These are phyloP conservation scores for Ctenicera cuprea DNA, from an alignment of 2,888 invertebrate genomes.

Conservation along the genomic window DNA sequence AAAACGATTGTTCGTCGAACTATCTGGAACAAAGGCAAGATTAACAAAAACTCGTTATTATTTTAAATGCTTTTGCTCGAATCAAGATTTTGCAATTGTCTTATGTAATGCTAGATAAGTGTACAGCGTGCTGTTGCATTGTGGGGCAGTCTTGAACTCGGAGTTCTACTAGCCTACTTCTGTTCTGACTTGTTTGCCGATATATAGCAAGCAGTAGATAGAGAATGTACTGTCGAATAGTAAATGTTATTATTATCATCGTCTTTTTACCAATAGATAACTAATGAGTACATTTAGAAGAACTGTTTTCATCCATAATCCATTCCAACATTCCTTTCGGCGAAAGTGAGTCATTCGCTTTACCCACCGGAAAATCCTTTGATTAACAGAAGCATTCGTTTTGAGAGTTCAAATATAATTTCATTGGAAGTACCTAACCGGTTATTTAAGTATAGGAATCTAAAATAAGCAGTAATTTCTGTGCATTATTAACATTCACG, in stretches of 20 bases:
- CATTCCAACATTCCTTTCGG: constrained; percentile 30
- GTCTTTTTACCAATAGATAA: background rate
- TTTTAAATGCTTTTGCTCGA: constrained; percentile 52
- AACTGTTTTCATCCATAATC: background rate
- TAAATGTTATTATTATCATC: background rate
- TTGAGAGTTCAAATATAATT: background rate
- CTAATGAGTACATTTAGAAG: background rate
- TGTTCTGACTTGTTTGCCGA: constrained; percentile 37
- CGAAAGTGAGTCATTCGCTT: constrained; percentile 49
- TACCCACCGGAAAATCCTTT: constrained; percentile 53
- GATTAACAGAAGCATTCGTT: constrained; percentile 28
- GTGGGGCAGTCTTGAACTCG: constrained; percentile 59
- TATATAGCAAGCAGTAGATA: background rate
- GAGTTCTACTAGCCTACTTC: constrained; percentile 70
- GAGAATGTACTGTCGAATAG: background rate
- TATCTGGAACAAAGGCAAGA: constrained; percentile 3
- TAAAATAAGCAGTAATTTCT: background rate
- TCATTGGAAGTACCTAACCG: background rate
- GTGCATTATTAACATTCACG: constrained; percentile 9
- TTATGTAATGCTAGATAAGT: constrained; percentile 59
- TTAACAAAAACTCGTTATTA: constrained; percentile 38
- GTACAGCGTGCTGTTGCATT: constrained; percentile 48
- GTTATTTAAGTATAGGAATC: constrained; percentile 5
- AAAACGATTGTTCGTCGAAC: constrained; percentile 10
- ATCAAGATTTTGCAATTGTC: constrained; percentile 61